phyloP scores from a whole-genome alignment of 1,140 invertebrate species.

The Drosophila yakuba region DNA sequence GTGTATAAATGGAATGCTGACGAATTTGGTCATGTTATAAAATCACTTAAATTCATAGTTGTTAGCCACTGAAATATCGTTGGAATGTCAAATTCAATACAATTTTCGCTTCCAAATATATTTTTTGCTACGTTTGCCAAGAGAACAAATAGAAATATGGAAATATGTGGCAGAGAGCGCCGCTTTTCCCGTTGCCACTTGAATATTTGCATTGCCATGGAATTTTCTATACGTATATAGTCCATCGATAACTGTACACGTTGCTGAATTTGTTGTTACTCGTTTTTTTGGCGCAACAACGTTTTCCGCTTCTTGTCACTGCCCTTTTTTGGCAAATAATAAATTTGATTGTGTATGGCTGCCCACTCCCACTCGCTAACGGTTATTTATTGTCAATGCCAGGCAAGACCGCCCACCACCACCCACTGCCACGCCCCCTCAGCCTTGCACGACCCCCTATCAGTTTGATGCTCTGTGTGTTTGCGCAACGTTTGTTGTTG shows the following conservation, averaged over 20 bases:
- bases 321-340: conserved; percentile 37
- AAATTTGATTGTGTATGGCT: conserved; percentile 40
- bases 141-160: conserved; percentile 3
- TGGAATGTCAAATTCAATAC: too few species aligned
- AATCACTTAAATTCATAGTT: too few species aligned
- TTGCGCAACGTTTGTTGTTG: conserved; percentile 39
- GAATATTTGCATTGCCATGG: conserved; percentile 25
- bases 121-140: background rate
- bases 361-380: background rate
- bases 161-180: conserved; percentile 7
- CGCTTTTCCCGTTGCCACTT: conserved; percentile 1
- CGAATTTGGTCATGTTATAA: too few species aligned
- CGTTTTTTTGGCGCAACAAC: conserved; percentile 24
- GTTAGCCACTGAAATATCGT: too few species aligned
- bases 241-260: conserved; percentile 23
- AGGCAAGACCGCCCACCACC: background rate
- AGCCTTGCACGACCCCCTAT: conserved; percentile 27
- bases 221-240: conserved; percentile 5
- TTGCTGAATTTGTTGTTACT: conserved; percentile 1
- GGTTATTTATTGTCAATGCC: conserved; percentile 60
- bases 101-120: background rate
- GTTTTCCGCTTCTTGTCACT: conserved; percentile 8
- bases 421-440: background rate
- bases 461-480: conserved; percentile 40
- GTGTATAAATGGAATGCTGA: too few species aligned